Evolutionary conservation across 1,140 invertebrate genomes (phyloP).

Genomic region (Cephus cinctus): DNA sequence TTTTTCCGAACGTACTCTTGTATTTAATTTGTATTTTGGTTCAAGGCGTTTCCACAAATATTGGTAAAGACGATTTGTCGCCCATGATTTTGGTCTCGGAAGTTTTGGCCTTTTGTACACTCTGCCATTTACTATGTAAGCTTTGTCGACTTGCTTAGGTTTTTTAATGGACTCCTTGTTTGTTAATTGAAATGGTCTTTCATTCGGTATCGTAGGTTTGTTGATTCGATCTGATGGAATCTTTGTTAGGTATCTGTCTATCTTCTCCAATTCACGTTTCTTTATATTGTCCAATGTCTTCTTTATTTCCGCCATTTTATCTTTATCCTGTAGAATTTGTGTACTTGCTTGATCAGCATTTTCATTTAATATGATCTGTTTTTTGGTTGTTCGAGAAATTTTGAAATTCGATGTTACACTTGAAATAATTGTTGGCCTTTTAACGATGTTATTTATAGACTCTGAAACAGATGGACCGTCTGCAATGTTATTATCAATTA

Average conservation of each 20-base stretch:
- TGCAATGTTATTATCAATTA: background rate
- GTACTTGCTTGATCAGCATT: background rate
- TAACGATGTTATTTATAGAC: background rate
- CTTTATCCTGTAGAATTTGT: background rate
- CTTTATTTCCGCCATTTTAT: background rate
- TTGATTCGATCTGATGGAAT: no score
- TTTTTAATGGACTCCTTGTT: background rate
- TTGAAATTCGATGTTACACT: conserved; percentile 7
- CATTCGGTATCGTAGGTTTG: background rate
- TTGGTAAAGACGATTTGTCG: conserved; percentile 36
- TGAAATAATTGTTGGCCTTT: background rate
- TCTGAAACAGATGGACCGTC: background rate
- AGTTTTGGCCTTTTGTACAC: conserved; percentile 35
- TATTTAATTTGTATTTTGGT: conserved; percentile 24
- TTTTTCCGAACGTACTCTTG: conserved; percentile 33
- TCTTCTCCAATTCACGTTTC: no score
- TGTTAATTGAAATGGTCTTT: background rate
- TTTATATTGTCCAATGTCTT: background rate
- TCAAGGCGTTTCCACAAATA: conserved; percentile 39
- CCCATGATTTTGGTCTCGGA: conserved; percentile 36
- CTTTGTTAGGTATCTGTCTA: no score
- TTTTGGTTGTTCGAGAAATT: background rate
- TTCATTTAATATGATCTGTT: background rate
- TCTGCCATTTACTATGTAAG: conserved; percentile 36
- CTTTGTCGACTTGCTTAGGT: conserved; percentile 26